Percentiles rank a stretch among this genome's conserved stretches.
These are phyloP conservation scores for Verasper variegatus DNA, from an alignment of 2,113 vertebrate genomes.

Conservation along the genomic window DNA sequence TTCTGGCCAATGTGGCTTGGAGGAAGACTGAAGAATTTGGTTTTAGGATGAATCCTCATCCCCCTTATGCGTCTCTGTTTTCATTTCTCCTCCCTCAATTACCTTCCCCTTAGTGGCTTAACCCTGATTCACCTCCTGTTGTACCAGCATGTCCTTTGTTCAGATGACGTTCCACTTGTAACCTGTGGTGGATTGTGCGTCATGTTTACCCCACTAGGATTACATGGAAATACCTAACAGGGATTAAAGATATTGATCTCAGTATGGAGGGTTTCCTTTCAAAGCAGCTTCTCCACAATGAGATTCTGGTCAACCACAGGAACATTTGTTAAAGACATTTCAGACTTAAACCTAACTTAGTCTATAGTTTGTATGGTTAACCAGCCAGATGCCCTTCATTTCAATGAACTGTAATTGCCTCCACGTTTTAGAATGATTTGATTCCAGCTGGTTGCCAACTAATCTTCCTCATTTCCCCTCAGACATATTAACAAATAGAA, in stretches of 20 bases:
- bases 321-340: not conserved
- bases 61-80: not conserved
- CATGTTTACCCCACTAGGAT: not conserved
- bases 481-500: not conserved
- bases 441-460: not conserved
- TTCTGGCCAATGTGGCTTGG: slow-evolving; percentile 28
- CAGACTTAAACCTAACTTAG: not conserved
- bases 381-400: not conserved
- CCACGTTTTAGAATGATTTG: not conserved
- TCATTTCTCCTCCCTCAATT: slow-evolving; percentile 1
- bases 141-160: slow-evolving; percentile 11
- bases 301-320: no score
- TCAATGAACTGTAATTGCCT: not conserved
- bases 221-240: not conserved
- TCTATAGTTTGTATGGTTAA: not conserved
- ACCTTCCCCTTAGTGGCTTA: not conserved
- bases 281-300: not conserved
- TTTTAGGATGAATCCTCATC: not conserved
- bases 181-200: not conserved
- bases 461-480: no score
- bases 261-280: not conserved
- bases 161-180: no score
- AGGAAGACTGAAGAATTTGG: slow-evolving; percentile 3
- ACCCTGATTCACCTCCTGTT: slow-evolving; percentile 16
- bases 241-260: not conserved